Evolutionary conservation across 2,888 invertebrate genomes (phyloP), one percentile per base, ranked within the genome.

Genomic region (Hirudinaria manillensis): DNA sequence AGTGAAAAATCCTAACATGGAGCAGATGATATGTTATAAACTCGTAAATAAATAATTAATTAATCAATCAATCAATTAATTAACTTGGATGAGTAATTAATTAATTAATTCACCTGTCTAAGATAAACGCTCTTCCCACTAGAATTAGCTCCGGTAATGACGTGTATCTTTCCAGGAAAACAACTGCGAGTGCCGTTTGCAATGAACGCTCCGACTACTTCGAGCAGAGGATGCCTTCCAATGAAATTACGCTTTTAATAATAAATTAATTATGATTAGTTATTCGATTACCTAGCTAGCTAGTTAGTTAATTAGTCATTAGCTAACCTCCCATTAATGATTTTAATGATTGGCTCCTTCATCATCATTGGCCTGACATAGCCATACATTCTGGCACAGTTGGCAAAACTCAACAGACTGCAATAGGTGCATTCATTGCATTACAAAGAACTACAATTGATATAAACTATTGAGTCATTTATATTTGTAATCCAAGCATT

Each of bases 121-220:
- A 96, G 87, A 84, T 92, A 96, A 38, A 94, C 90, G 77, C 93
- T 94, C 86, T 96, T 97, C 2, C 96, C 96, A 82, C 93, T 92
- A 0, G 92, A 90, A 85, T 95, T 96, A 0, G 95, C 93, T 0
- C 94, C 95, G 0, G 93, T 93, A 51, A 80, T 86, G 71, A 96
- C 88, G 83, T 91, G 92, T 34, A 94, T 88, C 78, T 84, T 86
- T 3, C 84, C 89, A 0, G 84, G 84, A 6, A 80, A 81, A 7
- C 89, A 89, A 65, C 75, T 55, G 21, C 56, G 68, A 24, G 24
- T 74, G 75, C 91, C 91, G 29, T 67, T 67, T 10, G 55, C 24
- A 24, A 68, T 70, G 53, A 68, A 36, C n/a, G 34, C 68, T 29
- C 27, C 36, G 16, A 29, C 53, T 36, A 70, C 27, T 16, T 34